Base-by-base conservation (phyloP, 2,797 vertebrate species). In the Heteromormyrus szaboi region DNA sequence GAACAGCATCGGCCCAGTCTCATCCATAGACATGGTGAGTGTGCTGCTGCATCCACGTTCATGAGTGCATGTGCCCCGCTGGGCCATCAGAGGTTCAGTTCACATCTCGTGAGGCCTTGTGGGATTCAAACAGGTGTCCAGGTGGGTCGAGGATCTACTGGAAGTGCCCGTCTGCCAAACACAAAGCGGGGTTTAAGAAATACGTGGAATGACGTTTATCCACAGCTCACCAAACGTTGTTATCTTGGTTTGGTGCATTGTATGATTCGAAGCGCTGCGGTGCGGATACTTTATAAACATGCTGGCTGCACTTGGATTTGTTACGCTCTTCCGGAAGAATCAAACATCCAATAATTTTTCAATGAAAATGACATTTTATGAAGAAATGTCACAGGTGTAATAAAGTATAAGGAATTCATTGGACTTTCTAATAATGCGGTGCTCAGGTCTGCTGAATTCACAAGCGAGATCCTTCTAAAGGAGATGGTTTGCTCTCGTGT, bases 21-120 rank as follows among this genome's bases (percentile, higher is more conserved):
- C 98, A n/a, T 99, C 98, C 87, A 99, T 99, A 93, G 98, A 99
- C 92, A 99, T 99, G 98, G 98, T 99, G 95, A 98, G 98, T 96
- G 85, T 85, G 84, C 12, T 4, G 2, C 3, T 83, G 79, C 7
- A 25, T 3, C 46, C 11, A 50, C 5, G 12, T 0, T 56, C 33
- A 46, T 4, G 29, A 2, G n/a, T 44, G 48, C 11, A 50, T 17
- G 85, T 88, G 76, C 81, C 89, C 87, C 22, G n/a, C 83, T 51
- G 12, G 72, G 72, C 29, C 29, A 85, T 56, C 68, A 7, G 37
- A 44, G 72, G 2, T 44, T 19, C 72, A 79, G 33, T 41, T 41
- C 4, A 19, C 65, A 33, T 72, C 3, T 37, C 14, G 4, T 41
- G 68, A 37, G 33, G 12, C 68, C 68, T 76, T 76, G 68, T 76